These are phyloP conservation scores for Tragopan temminckii DNA, from an alignment of 2,797 vertebrate genomes.

Conservation along the genomic window DNA sequence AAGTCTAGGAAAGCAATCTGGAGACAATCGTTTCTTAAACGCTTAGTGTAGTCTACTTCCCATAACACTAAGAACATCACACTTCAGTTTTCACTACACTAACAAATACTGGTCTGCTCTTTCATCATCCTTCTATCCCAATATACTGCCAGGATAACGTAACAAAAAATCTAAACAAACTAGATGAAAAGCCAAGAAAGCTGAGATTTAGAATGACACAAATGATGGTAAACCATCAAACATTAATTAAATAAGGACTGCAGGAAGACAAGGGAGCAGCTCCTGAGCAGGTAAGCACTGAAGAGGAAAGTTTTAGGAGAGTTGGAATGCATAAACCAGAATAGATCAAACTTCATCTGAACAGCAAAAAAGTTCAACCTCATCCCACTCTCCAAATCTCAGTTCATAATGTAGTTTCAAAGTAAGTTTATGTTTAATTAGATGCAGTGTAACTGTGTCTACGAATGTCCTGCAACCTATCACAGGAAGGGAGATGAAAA, in stretches of 20 bases:
- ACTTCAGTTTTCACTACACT: neutral
- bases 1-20: neutral
- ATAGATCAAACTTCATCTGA: neutral
- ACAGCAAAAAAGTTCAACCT: neutral
- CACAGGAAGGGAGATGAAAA: neutral
- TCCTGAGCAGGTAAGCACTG: neutral
- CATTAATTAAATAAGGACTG: neutral
- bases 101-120: neutral
- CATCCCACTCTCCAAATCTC: neutral
- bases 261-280: neutral
- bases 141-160: neutral
- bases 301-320: neutral
- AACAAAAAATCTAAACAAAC: neutral
- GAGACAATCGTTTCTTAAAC: neutral
- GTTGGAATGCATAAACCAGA: neutral
- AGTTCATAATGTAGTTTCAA: neutral
- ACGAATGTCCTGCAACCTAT: neutral
- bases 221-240: neutral
- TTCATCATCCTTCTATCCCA: neutral
- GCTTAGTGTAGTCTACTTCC: neutral
- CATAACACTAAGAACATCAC: neutral
- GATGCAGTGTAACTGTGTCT: neutral
- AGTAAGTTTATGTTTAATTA: neutral
- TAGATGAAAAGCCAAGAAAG: neutral
- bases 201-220: neutral